Conservation (phyloP, 2,797 vertebrate genomes). For the Acipenser transmontanus region DNA sequence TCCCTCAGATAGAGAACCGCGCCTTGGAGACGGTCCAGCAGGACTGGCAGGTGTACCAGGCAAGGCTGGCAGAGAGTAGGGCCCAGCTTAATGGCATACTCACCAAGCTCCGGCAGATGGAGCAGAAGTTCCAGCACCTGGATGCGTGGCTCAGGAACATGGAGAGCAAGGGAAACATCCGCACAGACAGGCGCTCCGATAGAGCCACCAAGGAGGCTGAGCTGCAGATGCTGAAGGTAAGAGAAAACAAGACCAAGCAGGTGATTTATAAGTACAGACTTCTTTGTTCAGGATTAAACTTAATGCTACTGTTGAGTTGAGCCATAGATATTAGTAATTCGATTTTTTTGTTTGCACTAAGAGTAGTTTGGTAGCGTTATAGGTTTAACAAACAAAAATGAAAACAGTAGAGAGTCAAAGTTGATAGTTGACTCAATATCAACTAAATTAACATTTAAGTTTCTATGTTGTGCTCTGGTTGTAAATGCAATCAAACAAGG, state of each 20-base stretch:
- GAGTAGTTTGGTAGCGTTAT: no score
- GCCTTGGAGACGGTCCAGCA: constrained; percentile 74
- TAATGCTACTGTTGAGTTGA: no score
- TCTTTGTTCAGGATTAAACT: no score
- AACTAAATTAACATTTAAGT: no score
- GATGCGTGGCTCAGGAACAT: constrained; percentile 79
- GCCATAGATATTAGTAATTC: no score
- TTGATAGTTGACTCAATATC: no score
- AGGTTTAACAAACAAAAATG: no score
- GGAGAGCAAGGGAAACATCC: constrained; percentile 66
- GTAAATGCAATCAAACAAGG: no score
- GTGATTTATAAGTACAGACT: not conserved
- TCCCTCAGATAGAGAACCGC: constrained; percentile 84
- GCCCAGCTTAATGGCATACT: constrained; percentile 63
- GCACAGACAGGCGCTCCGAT: constrained; percentile 64
- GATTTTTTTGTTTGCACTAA: no score
- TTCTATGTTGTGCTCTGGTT: no score
- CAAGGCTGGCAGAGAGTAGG: constrained; percentile 69
- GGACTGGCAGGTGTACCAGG: constrained; percentile 85
- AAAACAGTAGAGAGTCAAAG: no score
- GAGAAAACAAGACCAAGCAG: constrained; percentile 7
- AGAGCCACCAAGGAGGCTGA: constrained; percentile 73
- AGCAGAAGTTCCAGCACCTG: constrained; percentile 72
- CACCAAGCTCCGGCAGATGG: constrained; percentile 71
- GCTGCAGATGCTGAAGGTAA: constrained; percentile 83